Conservation (phyloP, 2,113 vertebrate species). For the Mesoclemmys tuberculata region DNA sequence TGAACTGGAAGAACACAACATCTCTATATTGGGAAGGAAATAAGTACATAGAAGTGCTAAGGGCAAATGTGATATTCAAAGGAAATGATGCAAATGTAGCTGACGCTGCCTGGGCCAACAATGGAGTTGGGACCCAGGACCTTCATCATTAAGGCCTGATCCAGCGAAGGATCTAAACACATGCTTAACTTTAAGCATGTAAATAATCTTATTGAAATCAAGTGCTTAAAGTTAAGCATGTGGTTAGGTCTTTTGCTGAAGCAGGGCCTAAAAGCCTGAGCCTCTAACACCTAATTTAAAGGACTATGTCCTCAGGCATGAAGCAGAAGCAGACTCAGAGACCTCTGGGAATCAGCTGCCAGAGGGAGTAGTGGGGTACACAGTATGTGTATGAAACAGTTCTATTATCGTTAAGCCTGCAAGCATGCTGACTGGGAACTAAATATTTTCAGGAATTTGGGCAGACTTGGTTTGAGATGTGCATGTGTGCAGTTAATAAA, state of each 20-base stretch:
- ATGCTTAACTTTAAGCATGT: no score
- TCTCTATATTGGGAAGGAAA: not conserved
- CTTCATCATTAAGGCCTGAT: not conserved
- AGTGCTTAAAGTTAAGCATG: not conserved
- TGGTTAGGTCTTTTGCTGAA: not conserved
- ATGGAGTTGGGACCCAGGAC: not conserved
- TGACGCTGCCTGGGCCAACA: fast-evolving
- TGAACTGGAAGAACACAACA: not conserved
- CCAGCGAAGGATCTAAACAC: no score
- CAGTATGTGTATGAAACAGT: not conserved
- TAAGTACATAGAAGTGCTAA: not conserved
- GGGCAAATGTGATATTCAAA: not conserved
- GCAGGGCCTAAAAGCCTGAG: not conserved
- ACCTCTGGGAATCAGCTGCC: not conserved
- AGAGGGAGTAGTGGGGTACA: not conserved
- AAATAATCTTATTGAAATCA: not conserved
- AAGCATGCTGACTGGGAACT: not conserved
- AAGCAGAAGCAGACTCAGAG: not conserved
- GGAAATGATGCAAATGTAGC: not conserved
- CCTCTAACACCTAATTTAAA: no score
- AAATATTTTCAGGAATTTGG: not conserved
- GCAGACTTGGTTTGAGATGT: no score
- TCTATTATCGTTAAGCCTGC: not conserved
- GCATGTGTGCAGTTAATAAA: not conserved
- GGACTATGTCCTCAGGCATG: not conserved